These are phyloP conservation scores for Drosophila punjabiensis DNA, from an alignment of 1,140 invertebrate genomes.

Conservation along the genomic window DNA sequence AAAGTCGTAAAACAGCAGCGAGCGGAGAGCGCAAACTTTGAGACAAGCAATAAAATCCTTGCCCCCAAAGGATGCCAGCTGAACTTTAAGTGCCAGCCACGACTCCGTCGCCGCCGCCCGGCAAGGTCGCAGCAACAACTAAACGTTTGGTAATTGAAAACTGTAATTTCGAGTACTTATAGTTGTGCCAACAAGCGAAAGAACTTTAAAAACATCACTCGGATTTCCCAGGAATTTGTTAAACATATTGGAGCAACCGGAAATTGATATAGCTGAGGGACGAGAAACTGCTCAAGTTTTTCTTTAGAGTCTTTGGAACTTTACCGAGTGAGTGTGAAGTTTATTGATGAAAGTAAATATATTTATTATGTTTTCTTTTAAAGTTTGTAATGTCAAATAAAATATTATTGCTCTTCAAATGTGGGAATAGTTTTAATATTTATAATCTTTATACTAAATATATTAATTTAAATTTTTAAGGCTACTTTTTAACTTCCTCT, in stretches of 20 bases:
- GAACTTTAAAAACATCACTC: conserved; percentile 27
- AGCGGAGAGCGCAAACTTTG: conserved; percentile 47
- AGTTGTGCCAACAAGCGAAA: conserved; percentile 31
- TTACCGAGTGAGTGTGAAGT: neutral
- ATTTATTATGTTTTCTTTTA: neutral
- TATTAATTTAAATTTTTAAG: no score
- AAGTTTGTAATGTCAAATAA: neutral
- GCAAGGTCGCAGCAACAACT: conserved; percentile 38
- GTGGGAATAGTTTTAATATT: no score
- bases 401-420: no score
- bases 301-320: neutral
- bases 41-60: conserved; percentile 59
- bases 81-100: conserved; percentile 46
- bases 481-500: no score
- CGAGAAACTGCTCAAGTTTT: neutral
- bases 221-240: conserved; percentile 29
- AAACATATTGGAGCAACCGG: conserved; percentile 5
- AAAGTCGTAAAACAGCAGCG: conserved; percentile 58
- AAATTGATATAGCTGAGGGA: neutral
- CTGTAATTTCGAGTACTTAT: conserved; percentile 48
- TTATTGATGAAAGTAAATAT: neutral
- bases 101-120: neutral
- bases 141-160: conserved; percentile 54
- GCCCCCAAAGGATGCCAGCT: conserved; percentile 24
- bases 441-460: no score